phyloP scores from a whole-genome alignment of 2,113 vertebrate species.

The Acrocephalus kingi region DNA sequence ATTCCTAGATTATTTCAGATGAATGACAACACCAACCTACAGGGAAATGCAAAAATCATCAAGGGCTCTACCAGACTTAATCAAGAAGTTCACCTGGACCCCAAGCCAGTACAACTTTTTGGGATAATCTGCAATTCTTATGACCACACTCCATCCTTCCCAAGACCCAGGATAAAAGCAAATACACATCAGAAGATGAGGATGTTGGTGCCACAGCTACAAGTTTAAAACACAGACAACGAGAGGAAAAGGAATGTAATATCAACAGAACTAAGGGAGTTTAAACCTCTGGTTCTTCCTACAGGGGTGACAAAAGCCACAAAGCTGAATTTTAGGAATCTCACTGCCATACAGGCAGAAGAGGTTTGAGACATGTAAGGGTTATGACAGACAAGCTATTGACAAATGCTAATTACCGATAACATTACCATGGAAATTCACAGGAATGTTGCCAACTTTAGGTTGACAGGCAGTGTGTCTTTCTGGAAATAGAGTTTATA shows the following conservation, averaged over 20 bases:
- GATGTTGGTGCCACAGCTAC: neutral
- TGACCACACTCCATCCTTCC: neutral
- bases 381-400: neutral
- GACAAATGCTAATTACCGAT: neutral
- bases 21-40: neutral
- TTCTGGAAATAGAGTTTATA: neutral
- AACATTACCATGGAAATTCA: neutral
- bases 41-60: neutral
- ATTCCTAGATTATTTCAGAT: neutral
- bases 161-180: neutral
- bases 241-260: fast-evolving
- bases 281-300: neutral
- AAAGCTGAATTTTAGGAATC: neutral
- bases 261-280: neutral
- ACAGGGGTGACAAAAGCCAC: neutral
- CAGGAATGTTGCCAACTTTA: neutral
- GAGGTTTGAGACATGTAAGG: neutral
- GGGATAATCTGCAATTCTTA: neutral
- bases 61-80: neutral
- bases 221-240: neutral
- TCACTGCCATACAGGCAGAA: neutral
- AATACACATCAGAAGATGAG: neutral
- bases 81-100: neutral
- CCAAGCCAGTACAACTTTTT: fast-evolving
- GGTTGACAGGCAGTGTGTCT: neutral